phyloP scores from a whole-genome alignment of 2,888 invertebrate species.

The Trichogramma dendrolimi region DNA sequence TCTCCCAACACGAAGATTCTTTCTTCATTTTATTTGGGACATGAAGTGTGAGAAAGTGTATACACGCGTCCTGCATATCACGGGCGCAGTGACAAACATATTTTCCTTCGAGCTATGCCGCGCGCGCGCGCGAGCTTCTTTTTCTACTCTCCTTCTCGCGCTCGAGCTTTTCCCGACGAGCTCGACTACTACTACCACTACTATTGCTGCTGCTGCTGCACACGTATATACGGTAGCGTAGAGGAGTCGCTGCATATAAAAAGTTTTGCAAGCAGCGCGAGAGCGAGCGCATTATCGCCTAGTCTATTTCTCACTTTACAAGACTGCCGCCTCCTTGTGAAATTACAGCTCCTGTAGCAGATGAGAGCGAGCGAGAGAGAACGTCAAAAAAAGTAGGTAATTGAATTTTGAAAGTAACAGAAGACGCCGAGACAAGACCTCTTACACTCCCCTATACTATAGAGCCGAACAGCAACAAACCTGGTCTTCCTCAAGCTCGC shows the following conservation, averaged over 20 bases:
- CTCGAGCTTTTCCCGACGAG: neutral
- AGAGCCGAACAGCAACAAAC: too few species aligned
- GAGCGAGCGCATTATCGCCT: neutral
- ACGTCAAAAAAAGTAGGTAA: too few species aligned
- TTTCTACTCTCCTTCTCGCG: neutral
- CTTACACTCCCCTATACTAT: too few species aligned
- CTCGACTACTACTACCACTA: too few species aligned
- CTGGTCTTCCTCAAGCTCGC: too few species aligned
- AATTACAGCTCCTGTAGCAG: slow-evolving; percentile 1
- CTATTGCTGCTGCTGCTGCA: too few species aligned
- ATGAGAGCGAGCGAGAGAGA: too few species aligned
- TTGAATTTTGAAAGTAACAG: slow-evolving; percentile 15
- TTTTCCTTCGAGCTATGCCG: neutral
- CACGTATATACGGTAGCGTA: too few species aligned
- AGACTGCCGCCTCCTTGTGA: slow-evolving; percentile 21
- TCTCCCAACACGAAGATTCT: neutral
- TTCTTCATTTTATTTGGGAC: slow-evolving; percentile 25
- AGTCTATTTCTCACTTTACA: neutral
- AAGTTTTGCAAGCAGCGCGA: slow-evolving; percentile 17
- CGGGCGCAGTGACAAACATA: slow-evolving; percentile 1
- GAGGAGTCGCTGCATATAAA: too few species aligned
- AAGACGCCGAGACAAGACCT: slow-evolving; percentile 5
- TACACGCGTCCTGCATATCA: too few species aligned
- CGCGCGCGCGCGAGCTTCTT: neutral
- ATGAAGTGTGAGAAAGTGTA: slow-evolving; percentile 3